phyloP scores from a whole-genome alignment of 2,113 vertebrate species.

The Loxodonta africana region DNA sequence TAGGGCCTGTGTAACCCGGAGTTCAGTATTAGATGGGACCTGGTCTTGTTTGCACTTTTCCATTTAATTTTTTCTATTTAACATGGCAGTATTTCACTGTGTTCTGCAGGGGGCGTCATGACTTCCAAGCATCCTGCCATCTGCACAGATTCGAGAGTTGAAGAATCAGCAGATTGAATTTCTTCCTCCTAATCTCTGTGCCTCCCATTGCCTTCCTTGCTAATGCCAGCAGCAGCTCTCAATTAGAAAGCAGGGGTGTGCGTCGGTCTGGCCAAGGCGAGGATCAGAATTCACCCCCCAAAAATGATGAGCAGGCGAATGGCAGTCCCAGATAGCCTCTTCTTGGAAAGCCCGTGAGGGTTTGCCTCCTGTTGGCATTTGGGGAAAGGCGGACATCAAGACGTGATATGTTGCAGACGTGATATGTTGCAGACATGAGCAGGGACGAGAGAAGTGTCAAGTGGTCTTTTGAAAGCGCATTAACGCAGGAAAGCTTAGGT shows the following conservation, averaged over 20 bases:
- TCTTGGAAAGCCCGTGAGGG: background rate
- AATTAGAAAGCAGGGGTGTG: constrained; percentile 26
- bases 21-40: background rate
- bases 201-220: background rate
- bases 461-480: background rate
- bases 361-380: background rate
- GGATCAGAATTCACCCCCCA: background rate
- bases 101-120: background rate
- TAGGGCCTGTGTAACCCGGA: background rate
- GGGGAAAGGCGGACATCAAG: background rate
- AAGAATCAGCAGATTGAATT: constrained; percentile 10
- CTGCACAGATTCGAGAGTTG: background rate
- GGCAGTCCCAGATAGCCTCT: constrained; percentile 11
- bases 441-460: background rate
- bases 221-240: background rate
- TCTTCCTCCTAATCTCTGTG: background rate
- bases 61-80: background rate
- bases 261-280: background rate
- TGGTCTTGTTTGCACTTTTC: background rate
- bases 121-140: background rate
- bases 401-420: background rate
- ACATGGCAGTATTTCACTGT: background rate
- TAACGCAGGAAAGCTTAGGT: background rate
- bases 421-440: background rate
- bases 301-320: background rate